Base-by-base conservation (phyloP, 2,797 vertebrate genomes). In the Moxostoma hubbsi region DNA sequence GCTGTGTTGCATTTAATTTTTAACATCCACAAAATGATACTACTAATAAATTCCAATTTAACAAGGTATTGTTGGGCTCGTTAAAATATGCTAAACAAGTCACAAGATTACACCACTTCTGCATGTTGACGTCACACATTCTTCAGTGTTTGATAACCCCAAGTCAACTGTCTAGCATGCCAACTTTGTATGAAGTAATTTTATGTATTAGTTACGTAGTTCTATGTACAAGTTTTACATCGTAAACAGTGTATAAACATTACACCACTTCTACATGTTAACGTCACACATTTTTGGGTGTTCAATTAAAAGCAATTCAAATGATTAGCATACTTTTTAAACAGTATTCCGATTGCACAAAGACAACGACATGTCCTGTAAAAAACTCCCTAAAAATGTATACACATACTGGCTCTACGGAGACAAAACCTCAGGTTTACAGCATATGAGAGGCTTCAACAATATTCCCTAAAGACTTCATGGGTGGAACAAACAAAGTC, bases 401-500 rank as follows among this genome's bases (percentile, higher is more conserved):
- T 36, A 73, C 3, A 50, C 8, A 43, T 43, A 10, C 16, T 13
- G 50, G 63, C 7, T 16, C 6, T 5, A 24, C 16, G 1, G 18
- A 57, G 11, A n/a, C 62, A 7, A 16, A 66, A 57, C 24, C 62
- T 71, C 69, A 71, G 16, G 16, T 47, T 16, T 16, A 71, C n/a
- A 58, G 15, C 51, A 11, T 53, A 12, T 24, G 4, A 67, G 16
- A 51, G 36, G 5, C n/a, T 6, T 18, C 12, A 2, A 50, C 0
- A 6, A 65, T 10, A 75, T 36, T 75, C 36, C 51, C 43, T 46
- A 7, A 10, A 65, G 15, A 10, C 36, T 8, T 10, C n/a, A 16
- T 16, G 10, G n/a, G n/a, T 63, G 5, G 2, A 9, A 16, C 8
- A 46, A 55, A 46, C 73, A 75, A 55, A 36, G 36, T 54, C 46